A percentile compares a stretch with the other conserved stretches of the same genome.
Evolutionary conservation across 2,797 vertebrate genomes (phyloP).

Genomic region (Euphonia xanthogaster): DNA sequence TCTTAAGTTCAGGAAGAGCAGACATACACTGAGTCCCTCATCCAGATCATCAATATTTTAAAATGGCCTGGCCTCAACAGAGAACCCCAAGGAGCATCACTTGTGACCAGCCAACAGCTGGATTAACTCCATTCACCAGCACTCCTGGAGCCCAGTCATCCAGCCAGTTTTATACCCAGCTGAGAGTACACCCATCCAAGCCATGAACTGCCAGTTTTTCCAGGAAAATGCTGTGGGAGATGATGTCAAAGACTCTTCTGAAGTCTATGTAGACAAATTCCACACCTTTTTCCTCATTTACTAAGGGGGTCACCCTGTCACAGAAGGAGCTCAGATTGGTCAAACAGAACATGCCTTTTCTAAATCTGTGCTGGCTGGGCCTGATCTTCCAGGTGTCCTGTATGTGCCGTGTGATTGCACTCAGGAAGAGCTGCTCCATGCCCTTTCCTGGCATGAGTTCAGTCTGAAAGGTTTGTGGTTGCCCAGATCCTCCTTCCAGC

Average conservation of each 20-base stretch:
- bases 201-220: neutral
- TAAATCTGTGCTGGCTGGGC: neutral
- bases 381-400: neutral
- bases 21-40: neutral
- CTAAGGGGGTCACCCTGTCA: neutral
- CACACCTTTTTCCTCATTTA: neutral
- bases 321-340: neutral
- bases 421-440: neutral
- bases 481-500: neutral
- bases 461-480: neutral
- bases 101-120: neutral
- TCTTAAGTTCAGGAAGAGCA: neutral
- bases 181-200: neutral
- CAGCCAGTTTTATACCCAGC: neutral
- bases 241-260: neutral
- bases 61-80: neutral
- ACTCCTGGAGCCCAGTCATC: accelerated
- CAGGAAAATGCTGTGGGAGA: neutral
- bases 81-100: neutral
- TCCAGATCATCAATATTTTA: neutral
- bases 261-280: neutral
- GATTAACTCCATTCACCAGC: neutral
- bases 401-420: neutral
- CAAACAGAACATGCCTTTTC: neutral
- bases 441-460: neutral